These are phyloP conservation scores for Drosophila ambigua DNA, from an alignment of 1,140 invertebrate genomes.

Conservation along the genomic window DNA sequence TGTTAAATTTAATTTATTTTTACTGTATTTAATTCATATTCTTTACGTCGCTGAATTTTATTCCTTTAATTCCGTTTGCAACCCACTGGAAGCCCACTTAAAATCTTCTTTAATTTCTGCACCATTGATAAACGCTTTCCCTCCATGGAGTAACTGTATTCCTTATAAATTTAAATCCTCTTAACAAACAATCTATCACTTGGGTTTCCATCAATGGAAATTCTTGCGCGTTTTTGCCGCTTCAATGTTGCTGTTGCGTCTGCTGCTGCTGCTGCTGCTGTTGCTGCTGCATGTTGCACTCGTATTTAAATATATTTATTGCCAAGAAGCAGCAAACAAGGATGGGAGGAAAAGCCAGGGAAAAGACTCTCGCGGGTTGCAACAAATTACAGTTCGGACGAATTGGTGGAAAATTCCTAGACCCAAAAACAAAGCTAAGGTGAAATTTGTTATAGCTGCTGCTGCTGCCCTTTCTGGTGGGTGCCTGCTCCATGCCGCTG, in stretches of 20 bases:
- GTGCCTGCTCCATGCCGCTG: slow-evolving; percentile 40
- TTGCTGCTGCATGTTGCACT: slow-evolving; percentile 56
- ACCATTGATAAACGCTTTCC: too few species aligned
- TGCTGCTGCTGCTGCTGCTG: slow-evolving; percentile 18
- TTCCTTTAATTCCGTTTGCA: too few species aligned
- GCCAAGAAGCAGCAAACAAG: neutral
- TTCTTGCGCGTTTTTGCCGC: neutral
- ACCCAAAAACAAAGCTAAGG: slow-evolving; percentile 45
- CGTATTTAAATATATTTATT: slow-evolving; percentile 60
- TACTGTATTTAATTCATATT: too few species aligned
- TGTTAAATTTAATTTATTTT: too few species aligned
- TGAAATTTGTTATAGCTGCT: slow-evolving; percentile 23
- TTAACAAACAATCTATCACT: neutral
- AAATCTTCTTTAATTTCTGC: too few species aligned
- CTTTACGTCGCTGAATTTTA: too few species aligned
- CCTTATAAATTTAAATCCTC: neutral
- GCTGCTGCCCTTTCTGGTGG: slow-evolving; percentile 16
- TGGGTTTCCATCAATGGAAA: neutral
- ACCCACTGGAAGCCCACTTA: too few species aligned
- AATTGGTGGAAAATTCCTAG: slow-evolving; percentile 45
- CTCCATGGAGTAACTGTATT: too few species aligned
- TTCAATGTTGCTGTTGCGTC: slow-evolving; percentile 13
- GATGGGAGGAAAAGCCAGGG: neutral
- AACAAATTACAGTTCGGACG: slow-evolving; percentile 48
- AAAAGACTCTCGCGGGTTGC: too few species aligned